phyloP scores from a whole-genome alignment of 2,113 vertebrate genomes.

The Paradisaea rubra region DNA sequence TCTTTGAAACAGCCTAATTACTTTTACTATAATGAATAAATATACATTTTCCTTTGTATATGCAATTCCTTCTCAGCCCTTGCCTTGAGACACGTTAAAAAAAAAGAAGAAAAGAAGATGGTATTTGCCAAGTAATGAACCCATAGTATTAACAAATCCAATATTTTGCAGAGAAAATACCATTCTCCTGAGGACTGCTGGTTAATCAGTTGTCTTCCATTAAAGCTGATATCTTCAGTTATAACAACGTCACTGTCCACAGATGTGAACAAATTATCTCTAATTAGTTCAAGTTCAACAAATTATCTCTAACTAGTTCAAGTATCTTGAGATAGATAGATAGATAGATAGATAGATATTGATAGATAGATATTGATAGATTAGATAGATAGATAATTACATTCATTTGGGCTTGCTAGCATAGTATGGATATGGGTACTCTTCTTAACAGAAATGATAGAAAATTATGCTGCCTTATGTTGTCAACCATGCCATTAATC shows the following conservation, averaged over 20 bases:
- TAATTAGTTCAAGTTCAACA: background rate
- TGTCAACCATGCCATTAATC: background rate
- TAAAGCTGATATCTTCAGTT: background rate
- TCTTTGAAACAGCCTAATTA: background rate
- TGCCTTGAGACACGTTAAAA: background rate
- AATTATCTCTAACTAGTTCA: background rate
- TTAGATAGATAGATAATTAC: background rate
- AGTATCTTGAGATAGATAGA: background rate
- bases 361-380: background rate
- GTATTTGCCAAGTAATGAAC: background rate
- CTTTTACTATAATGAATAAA: background rate
- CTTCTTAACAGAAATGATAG: background rate
- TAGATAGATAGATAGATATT: background rate
- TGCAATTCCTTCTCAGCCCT: background rate
- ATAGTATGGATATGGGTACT: background rate
- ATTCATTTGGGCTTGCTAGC: background rate
- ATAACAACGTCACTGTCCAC: background rate
- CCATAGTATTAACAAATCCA: background rate
- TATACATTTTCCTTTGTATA: background rate
- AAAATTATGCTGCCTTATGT: background rate
- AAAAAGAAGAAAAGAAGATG: background rate
- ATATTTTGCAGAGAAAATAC: background rate
- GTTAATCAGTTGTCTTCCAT: background rate
- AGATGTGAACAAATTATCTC: background rate
- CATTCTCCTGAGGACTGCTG: background rate